Base-by-base conservation (phyloP, 2,113 vertebrate species). In the Alligator mississippiensis region DNA sequence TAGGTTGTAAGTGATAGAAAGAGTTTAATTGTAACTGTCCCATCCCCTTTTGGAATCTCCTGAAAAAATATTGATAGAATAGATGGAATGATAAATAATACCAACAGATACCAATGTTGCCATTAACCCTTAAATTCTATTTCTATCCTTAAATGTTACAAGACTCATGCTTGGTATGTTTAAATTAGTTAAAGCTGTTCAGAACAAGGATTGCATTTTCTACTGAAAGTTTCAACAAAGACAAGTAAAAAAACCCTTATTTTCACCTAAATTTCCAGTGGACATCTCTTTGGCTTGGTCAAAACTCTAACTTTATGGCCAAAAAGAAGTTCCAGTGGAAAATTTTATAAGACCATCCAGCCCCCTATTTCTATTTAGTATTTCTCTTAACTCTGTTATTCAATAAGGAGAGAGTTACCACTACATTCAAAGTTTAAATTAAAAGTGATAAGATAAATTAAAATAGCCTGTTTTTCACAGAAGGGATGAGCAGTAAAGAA, bases 401-500 rank as follows among this genome's bases (percentile, higher is more conserved):
- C 24, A 28, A 89, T 70, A 55, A 74, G 89, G 90, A 80, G 79
- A 90, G 68, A 64, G 85, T 55, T 91, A 74, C 86, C 58, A 89
- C 90, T 90, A 90, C 59, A 64, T 83, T 80, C 75, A 82, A 77
- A 92, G 72, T 38, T 61, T 77, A 75, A 82, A 57, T 3, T 55
- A 60, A 90, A 81, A 77, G 78, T 28, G 88, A 85, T 47, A 22
- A 83, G 25, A 38, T 18, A 80, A 66, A 66, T 63, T 16, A 91
- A 94, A 82, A 4, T 16, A 94, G 62, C 59, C 76, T 66, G 89
- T 88, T 90, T 85, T 93, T 93, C 84, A 47, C 91, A 90, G 82
- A 68, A 30, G 17, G 79, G 47, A 54, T 34, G 54, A 1, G 24
- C 54, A 57, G 88, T 62, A 1, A 63, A 89, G 19, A 55, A 89